Percentiles rank a stretch among this genome's conserved stretches.
These are phyloP conservation scores for Sardinella longiceps DNA, from an alignment of 2,797 vertebrate genomes.

Conservation along the genomic window DNA sequence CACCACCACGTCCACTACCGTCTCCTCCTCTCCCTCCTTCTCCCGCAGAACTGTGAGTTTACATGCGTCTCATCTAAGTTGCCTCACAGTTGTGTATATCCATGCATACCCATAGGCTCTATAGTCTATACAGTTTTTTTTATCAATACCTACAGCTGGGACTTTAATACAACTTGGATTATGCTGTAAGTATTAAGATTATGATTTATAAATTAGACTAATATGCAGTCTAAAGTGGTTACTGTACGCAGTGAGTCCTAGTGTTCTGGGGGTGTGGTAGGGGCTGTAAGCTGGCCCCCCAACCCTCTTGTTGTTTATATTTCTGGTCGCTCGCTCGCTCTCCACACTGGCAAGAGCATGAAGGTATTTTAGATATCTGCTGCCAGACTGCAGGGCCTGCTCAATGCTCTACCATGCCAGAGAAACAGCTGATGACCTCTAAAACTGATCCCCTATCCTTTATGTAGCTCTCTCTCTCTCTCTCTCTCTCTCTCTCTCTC, in stretches of 20 bases:
- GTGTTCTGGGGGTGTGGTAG: not conserved
- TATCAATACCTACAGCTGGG: not conserved
- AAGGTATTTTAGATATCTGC: not conserved
- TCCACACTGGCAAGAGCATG: slow-evolving; percentile 15
- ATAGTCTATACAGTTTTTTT: not conserved
- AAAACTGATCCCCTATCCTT: not conserved
- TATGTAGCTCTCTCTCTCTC: not conserved
- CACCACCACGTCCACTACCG: not conserved
- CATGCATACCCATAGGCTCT: not conserved
- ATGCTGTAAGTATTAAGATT: not conserved
- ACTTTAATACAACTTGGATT: not conserved
- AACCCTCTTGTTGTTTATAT: not conserved
- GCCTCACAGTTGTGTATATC: not conserved
- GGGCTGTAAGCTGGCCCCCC: not conserved
- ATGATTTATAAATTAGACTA: not conserved
- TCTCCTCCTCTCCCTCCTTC: not conserved
- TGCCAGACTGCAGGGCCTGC: not conserved
- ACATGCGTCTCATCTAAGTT: not conserved
- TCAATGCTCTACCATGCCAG: not conserved
- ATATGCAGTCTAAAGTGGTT: not conserved
- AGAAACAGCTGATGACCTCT: slow-evolving; percentile 25
- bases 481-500: not conserved
- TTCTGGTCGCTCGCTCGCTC: not conserved
- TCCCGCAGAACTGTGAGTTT: not conserved
- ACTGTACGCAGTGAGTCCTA: not conserved